A percentile compares a stretch with the other conserved stretches of the same genome.
These are phyloP conservation scores for Lytechinus pictus DNA, from an alignment of 35 echinoderm and acorn worm genomes.

Conservation along the genomic window DNA sequence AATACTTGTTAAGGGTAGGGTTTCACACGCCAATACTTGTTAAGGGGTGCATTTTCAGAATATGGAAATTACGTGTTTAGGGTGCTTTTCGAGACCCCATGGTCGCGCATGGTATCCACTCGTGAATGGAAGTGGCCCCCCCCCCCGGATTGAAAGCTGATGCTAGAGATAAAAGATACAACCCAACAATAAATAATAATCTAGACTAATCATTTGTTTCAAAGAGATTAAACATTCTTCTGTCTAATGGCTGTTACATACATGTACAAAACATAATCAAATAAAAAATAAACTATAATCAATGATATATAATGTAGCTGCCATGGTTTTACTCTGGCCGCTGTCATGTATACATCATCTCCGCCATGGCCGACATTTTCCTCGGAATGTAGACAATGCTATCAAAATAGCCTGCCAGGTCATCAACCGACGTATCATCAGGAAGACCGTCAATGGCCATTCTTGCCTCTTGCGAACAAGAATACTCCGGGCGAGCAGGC, in stretches of 20 bases:
- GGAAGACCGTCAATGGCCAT: slow-evolving; percentile 68
- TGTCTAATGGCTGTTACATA: background rate
- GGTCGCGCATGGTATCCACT: no score
- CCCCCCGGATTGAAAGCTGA: no score
- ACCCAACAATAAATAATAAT: background rate
- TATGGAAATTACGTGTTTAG: no score
- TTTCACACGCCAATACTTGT: no score
- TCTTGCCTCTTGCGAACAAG: slow-evolving; percentile 90
- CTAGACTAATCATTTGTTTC: background rate
- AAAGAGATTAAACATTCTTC: background rate
- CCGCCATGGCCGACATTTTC: slow-evolving; percentile 98
- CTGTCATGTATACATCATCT: slow-evolving; percentile 99
- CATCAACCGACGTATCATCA: slow-evolving; percentile 94
- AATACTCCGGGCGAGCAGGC: slow-evolving; percentile 59
- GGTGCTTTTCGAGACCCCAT: no score
- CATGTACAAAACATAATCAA: background rate
- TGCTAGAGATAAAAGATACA: background rate
- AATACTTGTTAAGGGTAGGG: no score
- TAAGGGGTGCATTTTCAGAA: no score
- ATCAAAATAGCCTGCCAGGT: slow-evolving; percentile 98
- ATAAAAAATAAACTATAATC: background rate
- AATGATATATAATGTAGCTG: background rate
- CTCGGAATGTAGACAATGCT: slow-evolving; percentile 94
- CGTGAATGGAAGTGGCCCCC: no score
- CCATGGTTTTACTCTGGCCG: background rate